These are phyloP conservation scores for Aepyceros melampus DNA, from an alignment of 2,113 vertebrate genomes.

Conservation along the genomic window DNA sequence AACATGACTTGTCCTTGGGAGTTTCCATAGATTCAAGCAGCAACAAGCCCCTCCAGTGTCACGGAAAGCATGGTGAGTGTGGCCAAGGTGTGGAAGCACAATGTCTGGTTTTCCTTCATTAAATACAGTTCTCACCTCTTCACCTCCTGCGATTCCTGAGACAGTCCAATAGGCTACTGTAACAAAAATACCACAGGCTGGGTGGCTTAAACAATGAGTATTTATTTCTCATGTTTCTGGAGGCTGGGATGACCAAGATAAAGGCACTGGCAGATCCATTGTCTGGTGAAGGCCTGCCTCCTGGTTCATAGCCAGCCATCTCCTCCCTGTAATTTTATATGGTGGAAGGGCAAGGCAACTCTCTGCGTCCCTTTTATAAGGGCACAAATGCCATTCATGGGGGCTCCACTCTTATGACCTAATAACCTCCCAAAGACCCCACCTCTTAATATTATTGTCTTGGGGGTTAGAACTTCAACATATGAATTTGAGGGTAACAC, in stretches of 20 bases:
- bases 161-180: not conserved
- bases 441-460: not conserved
- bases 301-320: not conserved
- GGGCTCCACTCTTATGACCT: not conserved
- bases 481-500: not conserved
- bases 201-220: not conserved
- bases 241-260: not conserved
- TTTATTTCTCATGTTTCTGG: not conserved
- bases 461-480: not conserved
- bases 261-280: not conserved
- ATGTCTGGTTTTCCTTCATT: not conserved
- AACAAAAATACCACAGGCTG: not conserved
- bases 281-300: not conserved
- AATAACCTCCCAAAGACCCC: not conserved
- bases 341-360: not conserved
- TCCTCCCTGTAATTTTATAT: not conserved
- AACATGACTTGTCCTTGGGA: not conserved
- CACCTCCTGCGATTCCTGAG: not conserved
- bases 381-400: not conserved
- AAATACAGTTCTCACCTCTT: not conserved
- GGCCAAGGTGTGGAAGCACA: not conserved
- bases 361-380: not conserved
- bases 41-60: not conserved
- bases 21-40: not conserved
- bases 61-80: fast-evolving